Evolutionary conservation across 2,113 vertebrate species (phyloP).

Genomic region (Crocuta crocuta): DNA sequence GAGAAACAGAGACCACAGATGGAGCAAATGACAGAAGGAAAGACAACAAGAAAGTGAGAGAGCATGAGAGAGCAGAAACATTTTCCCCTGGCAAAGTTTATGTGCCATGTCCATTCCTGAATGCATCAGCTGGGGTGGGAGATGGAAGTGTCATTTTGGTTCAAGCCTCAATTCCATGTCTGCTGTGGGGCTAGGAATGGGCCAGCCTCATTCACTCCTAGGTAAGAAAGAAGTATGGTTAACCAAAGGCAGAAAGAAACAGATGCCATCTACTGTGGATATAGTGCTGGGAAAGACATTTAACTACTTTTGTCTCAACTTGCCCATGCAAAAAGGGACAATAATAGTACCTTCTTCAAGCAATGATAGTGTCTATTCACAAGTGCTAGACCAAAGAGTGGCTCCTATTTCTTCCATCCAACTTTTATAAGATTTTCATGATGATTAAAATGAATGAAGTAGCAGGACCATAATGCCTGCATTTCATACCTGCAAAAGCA

Average conservation of each 20-base stretch:
- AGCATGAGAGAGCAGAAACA: not conserved
- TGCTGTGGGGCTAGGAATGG: no score
- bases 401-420: not conserved
- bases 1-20: not conserved
- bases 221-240: not conserved
- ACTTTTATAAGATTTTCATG: not conserved
- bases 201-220: not conserved
- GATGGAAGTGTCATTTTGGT: not conserved
- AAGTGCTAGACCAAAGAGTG: not conserved
- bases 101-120: not conserved
- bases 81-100: not conserved
- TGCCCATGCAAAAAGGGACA: not conserved
- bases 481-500: not conserved
- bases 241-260: not conserved
- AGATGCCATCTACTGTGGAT: no score
- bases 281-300: not conserved
- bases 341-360: not conserved
- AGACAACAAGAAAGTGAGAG: not conserved
- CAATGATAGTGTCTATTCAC: not conserved
- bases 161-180: not conserved
- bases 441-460: not conserved
- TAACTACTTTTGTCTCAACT: not conserved
- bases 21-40: not conserved
- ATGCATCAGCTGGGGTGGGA: not conserved
- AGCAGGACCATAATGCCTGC: accelerated